Percentiles rank a stretch among this genome's conserved stretches.
Evolutionary conservation across 1,140 invertebrate species (phyloP).

Genomic region (Drosophila triauraria): DNA sequence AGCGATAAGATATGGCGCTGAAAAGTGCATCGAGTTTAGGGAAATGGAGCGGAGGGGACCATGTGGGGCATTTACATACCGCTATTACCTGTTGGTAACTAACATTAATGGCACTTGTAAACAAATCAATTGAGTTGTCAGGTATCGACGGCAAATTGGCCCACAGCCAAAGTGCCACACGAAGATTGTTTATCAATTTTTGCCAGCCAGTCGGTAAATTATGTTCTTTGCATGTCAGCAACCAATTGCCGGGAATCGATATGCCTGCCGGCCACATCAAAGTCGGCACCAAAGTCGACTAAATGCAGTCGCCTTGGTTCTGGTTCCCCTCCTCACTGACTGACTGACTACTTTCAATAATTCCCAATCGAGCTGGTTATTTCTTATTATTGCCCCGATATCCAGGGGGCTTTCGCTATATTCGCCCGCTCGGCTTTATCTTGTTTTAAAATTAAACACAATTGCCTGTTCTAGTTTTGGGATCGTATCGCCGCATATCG

Average conservation of each 20-base stretch:
- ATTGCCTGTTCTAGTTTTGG: slow-evolving; percentile 37
- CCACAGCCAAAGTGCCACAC: slow-evolving; percentile 65
- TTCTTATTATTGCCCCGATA: slow-evolving; percentile 50
- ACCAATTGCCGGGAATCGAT: slow-evolving; percentile 66
- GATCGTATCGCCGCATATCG: slow-evolving; percentile 35
- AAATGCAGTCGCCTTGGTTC: slow-evolving; percentile 48
- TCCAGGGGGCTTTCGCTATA: slow-evolving; percentile 46
- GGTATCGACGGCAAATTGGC: slow-evolving; percentile 74
- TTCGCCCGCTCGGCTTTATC: slow-evolving; percentile 56
- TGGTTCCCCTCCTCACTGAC: neutral
- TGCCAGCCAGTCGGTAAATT: slow-evolving; percentile 59
- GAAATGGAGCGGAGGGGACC: slow-evolving; percentile 43
- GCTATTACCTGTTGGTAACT: slow-evolving; percentile 31
- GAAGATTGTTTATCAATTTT: slow-evolving; percentile 76
- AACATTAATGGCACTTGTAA: slow-evolving; percentile 81
- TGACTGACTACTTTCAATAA: slow-evolving; percentile 52
- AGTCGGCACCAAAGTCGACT: slow-evolving; percentile 42
- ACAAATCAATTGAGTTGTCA: slow-evolving; percentile 72
- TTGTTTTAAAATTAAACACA: slow-evolving; percentile 79
- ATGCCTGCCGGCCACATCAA: slow-evolving; percentile 37
- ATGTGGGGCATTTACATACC: slow-evolving; percentile 63
- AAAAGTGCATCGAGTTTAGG: slow-evolving; percentile 62
- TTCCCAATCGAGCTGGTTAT: slow-evolving; percentile 65
- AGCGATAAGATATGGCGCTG: slow-evolving; percentile 65
- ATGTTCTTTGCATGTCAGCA: slow-evolving; percentile 84